These are phyloP conservation scores for Arion vulgaris DNA, from an alignment of 1,140 invertebrate species.

Conservation along the genomic window DNA sequence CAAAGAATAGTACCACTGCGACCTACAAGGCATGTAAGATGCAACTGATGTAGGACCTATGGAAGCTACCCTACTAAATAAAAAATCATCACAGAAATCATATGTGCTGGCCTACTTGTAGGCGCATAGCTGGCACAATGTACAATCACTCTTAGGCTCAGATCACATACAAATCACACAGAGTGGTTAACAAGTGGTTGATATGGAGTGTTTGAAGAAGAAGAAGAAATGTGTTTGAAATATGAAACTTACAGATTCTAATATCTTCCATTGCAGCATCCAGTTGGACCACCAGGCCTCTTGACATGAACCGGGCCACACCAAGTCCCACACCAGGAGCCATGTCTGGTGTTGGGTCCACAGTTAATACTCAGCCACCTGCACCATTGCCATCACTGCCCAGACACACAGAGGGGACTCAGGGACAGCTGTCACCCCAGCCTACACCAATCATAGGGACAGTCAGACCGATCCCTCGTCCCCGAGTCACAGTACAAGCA, in stretches of 20 bases:
- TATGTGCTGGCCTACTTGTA: too few species aligned
- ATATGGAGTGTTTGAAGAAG: too few species aligned
- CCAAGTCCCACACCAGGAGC: conserved; percentile 18
- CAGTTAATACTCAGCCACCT: not conserved
- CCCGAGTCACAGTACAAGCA: conserved; percentile 29
- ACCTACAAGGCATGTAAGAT: too few species aligned
- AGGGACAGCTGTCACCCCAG: not conserved
- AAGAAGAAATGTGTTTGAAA: too few species aligned
- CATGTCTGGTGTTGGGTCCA: not conserved
- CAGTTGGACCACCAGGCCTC: conserved; percentile 28
- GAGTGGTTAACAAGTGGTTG: too few species aligned
- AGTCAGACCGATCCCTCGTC: conserved; percentile 21
- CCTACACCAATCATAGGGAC: conserved; percentile 13
- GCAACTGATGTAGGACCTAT: too few species aligned
- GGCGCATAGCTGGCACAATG: too few species aligned
- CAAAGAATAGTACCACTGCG: too few species aligned
- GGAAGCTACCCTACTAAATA: too few species aligned
- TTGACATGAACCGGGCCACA: conserved; percentile 21
- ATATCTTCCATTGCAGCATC: conserved; percentile 9
- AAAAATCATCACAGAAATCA: too few species aligned
- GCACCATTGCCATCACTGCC: not conserved
- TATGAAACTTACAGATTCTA: not conserved
- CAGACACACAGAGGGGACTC: conserved; percentile 19
- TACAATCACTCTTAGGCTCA: too few species aligned
- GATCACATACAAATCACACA: too few species aligned